These are phyloP conservation scores for Caiman crocodilus DNA, from an alignment of 2,797 vertebrate species.

Conservation along the genomic window DNA sequence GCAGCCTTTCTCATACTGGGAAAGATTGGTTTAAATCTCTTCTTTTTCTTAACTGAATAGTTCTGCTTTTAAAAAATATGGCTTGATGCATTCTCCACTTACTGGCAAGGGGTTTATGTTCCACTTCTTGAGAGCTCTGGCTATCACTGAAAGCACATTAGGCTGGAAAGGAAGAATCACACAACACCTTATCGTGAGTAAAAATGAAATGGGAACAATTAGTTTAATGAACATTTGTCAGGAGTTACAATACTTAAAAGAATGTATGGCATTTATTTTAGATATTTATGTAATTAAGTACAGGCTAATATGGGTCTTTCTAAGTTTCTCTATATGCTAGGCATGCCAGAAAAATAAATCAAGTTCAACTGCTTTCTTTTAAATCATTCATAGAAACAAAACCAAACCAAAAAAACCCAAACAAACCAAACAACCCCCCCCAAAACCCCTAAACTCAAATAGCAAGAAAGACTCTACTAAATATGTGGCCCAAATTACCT, in stretches of 20 bases:
- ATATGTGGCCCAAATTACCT: slow-evolving; percentile 6
- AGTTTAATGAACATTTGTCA: slow-evolving; percentile 57
- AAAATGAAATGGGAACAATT: slow-evolving; percentile 67
- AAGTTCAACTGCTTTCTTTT: background rate
- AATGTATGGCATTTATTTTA: slow-evolving; percentile 52
- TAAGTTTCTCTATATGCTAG: slow-evolving; percentile 18
- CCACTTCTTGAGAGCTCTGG: background rate
- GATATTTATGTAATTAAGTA: background rate
- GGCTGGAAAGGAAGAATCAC: slow-evolving; percentile 24
- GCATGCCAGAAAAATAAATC: background rate
- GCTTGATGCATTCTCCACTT: slow-evolving; percentile 46
- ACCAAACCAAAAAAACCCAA: background rate
- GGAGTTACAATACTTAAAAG: slow-evolving; percentile 21
- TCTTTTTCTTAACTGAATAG: slow-evolving; percentile 26
- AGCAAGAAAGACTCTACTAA: background rate
- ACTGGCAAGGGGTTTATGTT: background rate
- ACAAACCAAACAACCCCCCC: background rate
- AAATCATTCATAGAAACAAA: background rate
- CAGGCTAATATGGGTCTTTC: background rate
- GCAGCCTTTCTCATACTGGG: slow-evolving; percentile 9
- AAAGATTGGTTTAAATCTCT: slow-evolving; percentile 21
- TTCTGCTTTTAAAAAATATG: slow-evolving; percentile 45
- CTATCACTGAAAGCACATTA: slow-evolving; percentile 35
- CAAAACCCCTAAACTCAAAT: background rate
- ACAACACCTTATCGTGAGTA: slow-evolving; percentile 18